Conservation (phyloP, 2,797 vertebrate genomes). For the Aselliscus stoliczkanus region DNA sequence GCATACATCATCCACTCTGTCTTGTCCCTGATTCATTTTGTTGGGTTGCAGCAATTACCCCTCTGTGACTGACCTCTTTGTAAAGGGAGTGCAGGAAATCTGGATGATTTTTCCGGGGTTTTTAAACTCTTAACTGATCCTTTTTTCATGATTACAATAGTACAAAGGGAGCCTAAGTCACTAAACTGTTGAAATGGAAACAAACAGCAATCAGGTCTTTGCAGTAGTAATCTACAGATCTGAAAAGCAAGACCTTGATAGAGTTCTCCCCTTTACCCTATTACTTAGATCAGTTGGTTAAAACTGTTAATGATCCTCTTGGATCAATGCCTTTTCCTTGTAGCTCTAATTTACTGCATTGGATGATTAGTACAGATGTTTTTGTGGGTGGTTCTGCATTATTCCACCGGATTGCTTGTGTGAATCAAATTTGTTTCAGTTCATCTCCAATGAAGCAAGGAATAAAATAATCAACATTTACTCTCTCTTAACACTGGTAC, state of each 20-base stretch:
- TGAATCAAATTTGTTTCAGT: conserved; percentile 81
- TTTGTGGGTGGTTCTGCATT: conserved; percentile 81
- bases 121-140: conserved; percentile 73
- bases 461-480: conserved; percentile 82
- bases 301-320: conserved; percentile 84
- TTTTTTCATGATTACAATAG: conserved; percentile 58
- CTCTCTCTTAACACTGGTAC: conserved; percentile 70
- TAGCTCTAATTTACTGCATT: conserved; percentile 84
- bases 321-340: conserved; percentile 85
- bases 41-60: conserved; percentile 83
- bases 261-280: conserved; percentile 79
- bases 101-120: conserved; percentile 55
- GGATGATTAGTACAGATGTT: conserved; percentile 82
- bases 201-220: conserved; percentile 49
- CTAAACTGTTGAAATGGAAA: conserved; percentile 68
- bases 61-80: conserved; percentile 79
- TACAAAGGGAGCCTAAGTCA: conserved; percentile 64
- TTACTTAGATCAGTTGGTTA: conserved; percentile 83
- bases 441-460: conserved; percentile 83
- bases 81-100: conserved; percentile 77
- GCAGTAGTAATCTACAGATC: conserved; percentile 67
- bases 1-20: conserved; percentile 85
- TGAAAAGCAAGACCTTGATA: conserved; percentile 79
- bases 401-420: conserved; percentile 82
- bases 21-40: conserved; percentile 81